These are phyloP conservation scores for Heliopora coerulea DNA, from an alignment of 92 coral and sea anemone species.

Conservation along the genomic window DNA sequence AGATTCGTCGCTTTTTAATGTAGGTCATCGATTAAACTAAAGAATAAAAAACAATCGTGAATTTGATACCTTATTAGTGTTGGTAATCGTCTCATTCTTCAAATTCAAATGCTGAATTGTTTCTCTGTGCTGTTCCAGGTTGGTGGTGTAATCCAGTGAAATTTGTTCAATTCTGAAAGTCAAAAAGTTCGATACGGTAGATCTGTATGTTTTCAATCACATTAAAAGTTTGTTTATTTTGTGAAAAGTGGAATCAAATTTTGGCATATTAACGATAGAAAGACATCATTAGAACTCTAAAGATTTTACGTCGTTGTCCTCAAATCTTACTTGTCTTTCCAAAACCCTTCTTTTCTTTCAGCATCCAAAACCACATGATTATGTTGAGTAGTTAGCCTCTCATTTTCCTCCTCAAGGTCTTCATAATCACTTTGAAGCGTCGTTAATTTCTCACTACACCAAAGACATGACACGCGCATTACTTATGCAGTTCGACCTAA, in stretches of 20 bases:
- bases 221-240: too few relatives aligned
- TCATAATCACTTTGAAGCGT: slow-evolving; percentile 77
- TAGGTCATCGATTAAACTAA: too few relatives aligned
- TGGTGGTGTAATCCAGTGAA: slow-evolving; percentile 59
- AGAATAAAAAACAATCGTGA: background rate
- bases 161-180: slow-evolving; percentile 72
- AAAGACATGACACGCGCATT: background rate
- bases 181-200: too few relatives aligned
- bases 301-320: too few relatives aligned
- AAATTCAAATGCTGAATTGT: slow-evolving; percentile 73
- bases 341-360: slow-evolving; percentile 79
- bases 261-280: too few relatives aligned
- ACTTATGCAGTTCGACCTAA: too few relatives aligned
- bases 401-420: slow-evolving; percentile 83
- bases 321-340: slow-evolving; percentile 83
- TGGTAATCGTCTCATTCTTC: slow-evolving; percentile 81
- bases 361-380: slow-evolving; percentile 73
- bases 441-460: slow-evolving; percentile 63
- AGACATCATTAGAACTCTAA: too few relatives aligned
- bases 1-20: too few relatives aligned
- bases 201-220: too few relatives aligned
- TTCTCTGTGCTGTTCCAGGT: slow-evolving; percentile 75
- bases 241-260: too few relatives aligned
- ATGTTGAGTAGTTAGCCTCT: slow-evolving; percentile 69
- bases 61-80: slow-evolving; percentile 80